These are phyloP conservation scores for Camelus dromedarius DNA, from an alignment of 2,113 vertebrate species.

Conservation along the genomic window DNA sequence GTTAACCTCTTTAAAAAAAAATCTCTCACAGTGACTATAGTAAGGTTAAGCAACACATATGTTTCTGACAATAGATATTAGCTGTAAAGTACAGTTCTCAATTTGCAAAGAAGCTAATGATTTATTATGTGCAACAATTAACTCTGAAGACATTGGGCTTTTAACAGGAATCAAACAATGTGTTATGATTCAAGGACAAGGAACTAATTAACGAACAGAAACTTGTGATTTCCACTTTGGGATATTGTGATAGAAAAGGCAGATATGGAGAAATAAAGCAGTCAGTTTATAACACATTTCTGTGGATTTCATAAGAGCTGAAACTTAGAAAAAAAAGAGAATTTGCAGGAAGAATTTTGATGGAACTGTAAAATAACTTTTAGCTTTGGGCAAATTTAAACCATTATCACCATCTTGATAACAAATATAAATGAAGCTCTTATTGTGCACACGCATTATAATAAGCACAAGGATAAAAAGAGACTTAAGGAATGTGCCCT, in stretches of 20 bases:
- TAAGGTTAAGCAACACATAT: not conserved
- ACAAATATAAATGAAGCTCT: not conserved
- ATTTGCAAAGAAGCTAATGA: not conserved
- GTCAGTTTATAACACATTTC: not conserved
- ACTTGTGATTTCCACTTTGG: slow-evolving; percentile 13
- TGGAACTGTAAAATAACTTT: not conserved
- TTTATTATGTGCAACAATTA: slow-evolving; percentile 25
- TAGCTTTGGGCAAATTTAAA: not conserved
- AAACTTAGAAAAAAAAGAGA: not conserved
- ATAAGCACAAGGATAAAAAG: not conserved
- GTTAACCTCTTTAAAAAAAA: not conserved
- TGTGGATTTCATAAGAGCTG: not conserved
- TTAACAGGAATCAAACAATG: slow-evolving; percentile 41
- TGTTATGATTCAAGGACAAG: slow-evolving; percentile 21
- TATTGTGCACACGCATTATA: not conserved
- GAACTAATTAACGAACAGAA: slow-evolving; percentile 32
- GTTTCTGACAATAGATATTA: slow-evolving; percentile 4
- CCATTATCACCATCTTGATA: not conserved
- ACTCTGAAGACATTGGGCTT: not conserved
- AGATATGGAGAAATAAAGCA: not conserved
- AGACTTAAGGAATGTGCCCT: not conserved
- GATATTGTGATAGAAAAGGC: not conserved
- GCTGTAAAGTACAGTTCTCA: not conserved
- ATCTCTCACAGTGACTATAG: not conserved
- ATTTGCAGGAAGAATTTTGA: not conserved